Evolutionary conservation across 2,113 vertebrate genomes (phyloP), one percentile per base, ranked within the genome.

Genomic region (Elaphurus davidianus): DNA sequence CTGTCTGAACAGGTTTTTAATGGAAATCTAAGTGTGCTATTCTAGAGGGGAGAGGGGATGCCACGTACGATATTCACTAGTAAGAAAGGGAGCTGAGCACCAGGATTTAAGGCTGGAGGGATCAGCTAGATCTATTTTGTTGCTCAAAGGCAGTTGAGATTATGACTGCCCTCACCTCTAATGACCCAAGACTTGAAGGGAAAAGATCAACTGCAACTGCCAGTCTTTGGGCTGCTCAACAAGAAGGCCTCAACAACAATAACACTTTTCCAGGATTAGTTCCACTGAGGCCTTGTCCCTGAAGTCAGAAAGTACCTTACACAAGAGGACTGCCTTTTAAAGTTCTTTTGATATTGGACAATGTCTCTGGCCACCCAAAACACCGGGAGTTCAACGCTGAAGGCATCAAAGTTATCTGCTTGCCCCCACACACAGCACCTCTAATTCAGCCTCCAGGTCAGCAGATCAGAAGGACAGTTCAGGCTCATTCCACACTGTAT

Each of bases 301-400:
- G 50, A 83, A 83, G 79, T 83, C 12, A 83, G 50, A 47, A 25
- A 83, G 50, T 15, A n/a, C 50, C 50, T 83, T 54, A n/a, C 79
- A 19, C 33, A 52, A 54, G 52, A 23, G 3, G 19, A 36, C 50
- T 25, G 33, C 33, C 50, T 54, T 36, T 54, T 54, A 54, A 82
- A 14, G 79, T 54, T 54, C 79, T n/a, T 54, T 82, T 54, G 19
- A 25, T 25, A 36, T 25, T 25, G 33, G 50, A 36, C 81, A 83
- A 0, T 83, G 33, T 54, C 81, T n/a, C 81, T 54, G 50, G 81
- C 81, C 81, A 54, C 81, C 33, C 50, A 54, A 8, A 83, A 83
- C 21, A 23, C 81, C 4, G 3, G n/a, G 81, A 36, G 21, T 36
- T 55, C 2, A 1, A 14, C 0, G 6, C 50, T 25, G 33, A 54